Conservation (phyloP, 2,888 invertebrate species). For the Gisinianus flammeolus region DNA sequence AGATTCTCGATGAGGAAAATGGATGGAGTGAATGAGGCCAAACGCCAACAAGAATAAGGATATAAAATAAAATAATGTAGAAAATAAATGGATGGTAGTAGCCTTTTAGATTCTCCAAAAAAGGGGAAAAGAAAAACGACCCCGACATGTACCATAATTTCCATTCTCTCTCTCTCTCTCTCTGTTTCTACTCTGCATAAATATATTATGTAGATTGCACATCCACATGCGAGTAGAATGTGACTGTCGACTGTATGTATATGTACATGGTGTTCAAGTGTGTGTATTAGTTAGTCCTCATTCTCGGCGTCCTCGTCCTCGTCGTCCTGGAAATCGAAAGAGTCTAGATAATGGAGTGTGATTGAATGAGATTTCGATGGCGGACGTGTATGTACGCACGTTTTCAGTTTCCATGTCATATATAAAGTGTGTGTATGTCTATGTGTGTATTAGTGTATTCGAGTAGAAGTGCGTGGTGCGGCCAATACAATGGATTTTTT, state of each 20-base stretch:
- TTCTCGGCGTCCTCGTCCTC: too few relatives aligned
- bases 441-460: background rate
- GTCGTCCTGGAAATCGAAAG: too few relatives aligned
- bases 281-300: too few relatives aligned
- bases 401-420: background rate
- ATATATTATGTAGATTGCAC: too few relatives aligned
- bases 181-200: too few relatives aligned
- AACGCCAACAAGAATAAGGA: constrained; percentile 5
- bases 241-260: too few relatives aligned
- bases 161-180: background rate
- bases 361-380: constrained; percentile 34
- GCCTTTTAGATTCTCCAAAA: too few relatives aligned
- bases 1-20: constrained; percentile 12
- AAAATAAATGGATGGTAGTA: constrained; percentile 29
- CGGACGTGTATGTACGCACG: constrained; percentile 23
- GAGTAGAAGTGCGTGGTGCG: constrained; percentile 12
- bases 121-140: too few relatives aligned
- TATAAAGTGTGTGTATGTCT: background rate
- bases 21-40: constrained; percentile 18
- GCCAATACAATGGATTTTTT: constrained; percentile 13
- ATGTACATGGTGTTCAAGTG: too few relatives aligned
- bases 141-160: background rate
- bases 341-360: too few relatives aligned
- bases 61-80: constrained; percentile 10
- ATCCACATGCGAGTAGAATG: too few relatives aligned